phyloP scores from a whole-genome alignment of 2,888 invertebrate genomes.

The Machimus rusticus region DNA sequence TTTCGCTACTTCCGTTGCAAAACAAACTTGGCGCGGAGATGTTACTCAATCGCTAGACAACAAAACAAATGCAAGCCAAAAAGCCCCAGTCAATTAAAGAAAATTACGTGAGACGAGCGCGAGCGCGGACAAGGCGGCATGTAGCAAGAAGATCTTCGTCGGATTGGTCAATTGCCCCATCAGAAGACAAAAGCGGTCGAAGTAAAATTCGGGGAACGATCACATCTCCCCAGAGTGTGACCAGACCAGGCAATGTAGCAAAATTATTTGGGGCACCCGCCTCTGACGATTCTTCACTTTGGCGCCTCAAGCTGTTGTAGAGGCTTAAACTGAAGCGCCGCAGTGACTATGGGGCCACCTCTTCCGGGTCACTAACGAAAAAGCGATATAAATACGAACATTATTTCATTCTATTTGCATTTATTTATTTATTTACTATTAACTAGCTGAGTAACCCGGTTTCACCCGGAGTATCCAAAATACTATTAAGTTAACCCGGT shows the following conservation, averaged over 20 bases:
- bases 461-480: no score
- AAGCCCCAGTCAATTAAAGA: slow-evolving; percentile 23
- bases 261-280: slow-evolving; percentile 1
- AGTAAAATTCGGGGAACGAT: neutral
- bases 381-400: neutral
- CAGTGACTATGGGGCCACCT: neutral
- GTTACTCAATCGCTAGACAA: slow-evolving; percentile 16
- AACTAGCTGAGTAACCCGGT: no score
- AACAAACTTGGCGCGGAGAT: neutral
- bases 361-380: neutral
- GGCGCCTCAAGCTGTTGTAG: neutral
- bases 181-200: neutral
- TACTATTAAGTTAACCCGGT: no score
- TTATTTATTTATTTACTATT: no score
- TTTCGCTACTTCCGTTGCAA: slow-evolving; percentile 27
- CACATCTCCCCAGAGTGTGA: neutral
- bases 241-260: neutral
- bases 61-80: neutral
- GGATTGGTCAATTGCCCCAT: neutral
- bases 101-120: slow-evolving; percentile 5
- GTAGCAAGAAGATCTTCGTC: neutral
- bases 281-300: neutral
- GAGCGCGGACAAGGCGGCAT: neutral
- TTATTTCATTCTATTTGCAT: no score
- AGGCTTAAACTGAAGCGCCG: neutral